Evolutionary conservation across 1,140 invertebrate species (phyloP).

Genomic region (Lepidurus arcticus): DNA sequence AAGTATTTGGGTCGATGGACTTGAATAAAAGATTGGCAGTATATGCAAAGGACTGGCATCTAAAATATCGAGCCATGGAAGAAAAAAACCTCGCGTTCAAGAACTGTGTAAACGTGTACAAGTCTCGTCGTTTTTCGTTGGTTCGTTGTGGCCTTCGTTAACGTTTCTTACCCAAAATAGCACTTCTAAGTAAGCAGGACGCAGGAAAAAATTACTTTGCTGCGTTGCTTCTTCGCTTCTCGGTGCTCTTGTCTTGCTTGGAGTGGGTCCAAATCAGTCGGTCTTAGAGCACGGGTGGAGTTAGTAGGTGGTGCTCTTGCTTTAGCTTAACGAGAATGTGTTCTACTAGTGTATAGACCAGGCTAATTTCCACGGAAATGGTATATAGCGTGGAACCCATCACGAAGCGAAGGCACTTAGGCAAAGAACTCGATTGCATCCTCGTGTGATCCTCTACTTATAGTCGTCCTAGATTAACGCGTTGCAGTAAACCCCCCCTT

Average conservation of each 20-base stretch:
- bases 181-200: background rate
- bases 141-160: background rate
- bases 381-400: background rate
- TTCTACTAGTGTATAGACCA: background rate
- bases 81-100: background rate
- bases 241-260: background rate
- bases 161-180: background rate
- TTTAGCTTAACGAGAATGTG: background rate
- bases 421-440: constrained; percentile 1
- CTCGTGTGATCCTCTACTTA: background rate
- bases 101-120: no score
- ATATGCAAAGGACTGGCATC: background rate
- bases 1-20: background rate
- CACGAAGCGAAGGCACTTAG: constrained; percentile 1
- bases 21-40: constrained; percentile 7
- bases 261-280: constrained; percentile 13
- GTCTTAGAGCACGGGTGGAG: constrained; percentile 3
- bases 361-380: background rate
- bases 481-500: background rate
- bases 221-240: background rate
- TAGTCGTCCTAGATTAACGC: background rate
- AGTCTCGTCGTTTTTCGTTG: no score
- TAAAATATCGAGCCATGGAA: background rate
- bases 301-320: background rate
- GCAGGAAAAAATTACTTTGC: background rate